A percentile compares a stretch with the other conserved stretches of the same genome.
Conservation (phyloP, 2,888 invertebrate genomes). For the Siphlonurus alternatus region DNA sequence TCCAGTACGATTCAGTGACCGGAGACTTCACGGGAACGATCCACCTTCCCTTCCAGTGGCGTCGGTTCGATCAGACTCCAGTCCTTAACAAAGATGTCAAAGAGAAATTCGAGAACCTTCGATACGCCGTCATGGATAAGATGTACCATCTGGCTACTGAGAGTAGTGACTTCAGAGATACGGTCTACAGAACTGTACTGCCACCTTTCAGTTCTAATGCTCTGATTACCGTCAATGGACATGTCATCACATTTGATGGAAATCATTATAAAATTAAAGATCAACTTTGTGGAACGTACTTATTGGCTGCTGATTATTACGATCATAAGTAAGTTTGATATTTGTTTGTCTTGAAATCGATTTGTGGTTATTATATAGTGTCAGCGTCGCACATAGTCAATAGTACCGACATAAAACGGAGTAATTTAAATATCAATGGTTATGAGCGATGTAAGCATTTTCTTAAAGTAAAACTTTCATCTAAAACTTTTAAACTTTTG, state of each 20-base stretch:
- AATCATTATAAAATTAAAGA: not conserved
- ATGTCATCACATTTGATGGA: constrained; percentile 4
- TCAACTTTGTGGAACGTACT: not conserved
- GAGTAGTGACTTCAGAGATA: not conserved
- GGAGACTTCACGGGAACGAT: not conserved
- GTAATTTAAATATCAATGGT: no score
- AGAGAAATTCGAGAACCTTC: not conserved
- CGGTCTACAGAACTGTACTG: not conserved
- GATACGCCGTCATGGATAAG: not conserved
- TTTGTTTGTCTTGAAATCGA: no score
- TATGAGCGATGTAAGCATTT: no score
- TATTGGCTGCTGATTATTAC: not conserved
- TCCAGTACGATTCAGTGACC: not conserved
- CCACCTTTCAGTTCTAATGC: not conserved
- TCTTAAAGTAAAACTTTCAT: no score
- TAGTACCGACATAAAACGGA: no score
- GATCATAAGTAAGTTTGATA: not conserved
- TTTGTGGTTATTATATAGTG: no score
- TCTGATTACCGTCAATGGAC: not conserved
- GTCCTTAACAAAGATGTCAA: not conserved
- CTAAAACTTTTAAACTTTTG: no score
- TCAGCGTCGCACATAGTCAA: no score
- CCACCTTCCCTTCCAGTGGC: not conserved
- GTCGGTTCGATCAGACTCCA: not conserved
- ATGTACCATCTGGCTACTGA: not conserved